phyloP scores from a whole-genome alignment of 2,113 vertebrate species.

The Alosa alosa region DNA sequence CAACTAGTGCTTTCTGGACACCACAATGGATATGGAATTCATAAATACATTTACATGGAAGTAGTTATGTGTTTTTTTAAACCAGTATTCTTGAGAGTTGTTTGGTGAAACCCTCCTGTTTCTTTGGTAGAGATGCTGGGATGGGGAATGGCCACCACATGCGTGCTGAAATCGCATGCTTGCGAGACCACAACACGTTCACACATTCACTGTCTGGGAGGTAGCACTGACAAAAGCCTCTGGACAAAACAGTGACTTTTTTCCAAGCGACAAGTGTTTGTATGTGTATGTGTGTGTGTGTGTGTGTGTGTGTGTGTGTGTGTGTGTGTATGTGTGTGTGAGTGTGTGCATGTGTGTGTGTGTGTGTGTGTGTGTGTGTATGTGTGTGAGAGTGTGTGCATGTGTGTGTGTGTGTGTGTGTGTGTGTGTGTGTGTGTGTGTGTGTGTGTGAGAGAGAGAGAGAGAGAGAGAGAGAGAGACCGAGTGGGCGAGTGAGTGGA shows the following conservation, averaged over 20 bases:
- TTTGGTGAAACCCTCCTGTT: background rate
- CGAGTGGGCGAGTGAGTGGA: background rate
- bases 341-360: background rate
- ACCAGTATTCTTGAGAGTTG: too few species aligned
- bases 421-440: constrained; percentile 18
- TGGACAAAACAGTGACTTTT: background rate
- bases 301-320: background rate
- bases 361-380: background rate
- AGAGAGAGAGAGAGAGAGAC: background rate
- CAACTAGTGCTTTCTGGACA: too few species aligned
- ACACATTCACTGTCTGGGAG: constrained; percentile 11
- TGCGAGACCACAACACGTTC: background rate
- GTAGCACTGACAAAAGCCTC: background rate
- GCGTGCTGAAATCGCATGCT: background rate
- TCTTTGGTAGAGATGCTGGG: background rate
- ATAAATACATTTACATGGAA: too few species aligned
- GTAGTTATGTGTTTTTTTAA: too few species aligned
- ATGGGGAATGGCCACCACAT: background rate
- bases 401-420: constrained; percentile 7
- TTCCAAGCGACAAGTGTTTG: background rate
- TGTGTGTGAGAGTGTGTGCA: background rate
- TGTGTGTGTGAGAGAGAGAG: background rate
- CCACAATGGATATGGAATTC: too few species aligned
- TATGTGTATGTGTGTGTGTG: background rate
- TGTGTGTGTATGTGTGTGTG: background rate